A percentile compares a stretch with the other conserved stretches of the same genome.
Evolutionary conservation across 2,113 vertebrate species (phyloP).

Genomic region (Dipodomys merriami): DNA sequence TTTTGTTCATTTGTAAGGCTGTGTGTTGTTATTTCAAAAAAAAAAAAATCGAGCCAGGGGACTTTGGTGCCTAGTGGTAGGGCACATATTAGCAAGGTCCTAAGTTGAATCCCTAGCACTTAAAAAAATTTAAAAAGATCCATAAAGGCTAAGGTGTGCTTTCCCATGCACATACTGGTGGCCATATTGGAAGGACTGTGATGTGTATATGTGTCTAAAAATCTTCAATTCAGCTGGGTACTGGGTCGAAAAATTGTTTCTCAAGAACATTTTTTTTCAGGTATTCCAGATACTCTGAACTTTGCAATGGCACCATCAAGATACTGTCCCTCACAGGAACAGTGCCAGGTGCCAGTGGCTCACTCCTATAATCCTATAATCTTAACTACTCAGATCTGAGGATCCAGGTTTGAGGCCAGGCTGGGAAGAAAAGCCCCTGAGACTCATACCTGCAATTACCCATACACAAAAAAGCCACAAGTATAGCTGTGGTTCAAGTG

Average conservation of each 20-base stretch:
- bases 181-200: not conserved
- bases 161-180: not conserved
- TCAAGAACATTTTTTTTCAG: not conserved
- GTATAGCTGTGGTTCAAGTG: too few relatives aligned
- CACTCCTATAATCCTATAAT: too few relatives aligned
- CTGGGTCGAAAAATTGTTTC: conserved; percentile 40
- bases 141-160: not conserved
- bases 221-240: not conserved
- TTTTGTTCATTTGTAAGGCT: not conserved
- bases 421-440: too few relatives aligned
- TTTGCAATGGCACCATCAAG: too few relatives aligned
- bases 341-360: too few relatives aligned
- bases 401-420: too few relatives aligned
- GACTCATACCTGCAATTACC: too few relatives aligned
- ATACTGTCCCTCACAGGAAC: too few relatives aligned
- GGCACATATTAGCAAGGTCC: not conserved
- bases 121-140: not conserved
- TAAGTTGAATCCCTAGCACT: not conserved
- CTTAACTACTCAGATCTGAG: too few relatives aligned
- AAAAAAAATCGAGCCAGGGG: not conserved
- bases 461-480: too few relatives aligned
- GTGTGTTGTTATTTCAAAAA: not conserved
- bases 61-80: not conserved
- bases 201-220: not conserved
- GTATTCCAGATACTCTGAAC: too few relatives aligned